Conservation (phyloP, 2,888 invertebrate genomes). For the Macaria notata region DNA sequence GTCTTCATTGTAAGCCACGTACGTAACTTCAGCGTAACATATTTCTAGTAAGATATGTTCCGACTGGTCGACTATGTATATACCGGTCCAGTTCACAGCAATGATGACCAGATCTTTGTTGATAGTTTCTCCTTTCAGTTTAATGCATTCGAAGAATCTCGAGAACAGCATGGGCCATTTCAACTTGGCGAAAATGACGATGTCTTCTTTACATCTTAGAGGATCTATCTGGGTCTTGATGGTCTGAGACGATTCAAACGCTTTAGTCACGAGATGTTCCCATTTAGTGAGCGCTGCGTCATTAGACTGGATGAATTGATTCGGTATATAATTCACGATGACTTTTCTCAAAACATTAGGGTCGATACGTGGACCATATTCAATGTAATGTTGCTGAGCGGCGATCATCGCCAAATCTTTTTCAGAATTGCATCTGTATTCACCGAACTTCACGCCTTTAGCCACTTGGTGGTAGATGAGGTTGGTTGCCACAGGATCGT, state of each 20-base stretch:
- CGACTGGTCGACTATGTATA: slow-evolving; percentile 95
- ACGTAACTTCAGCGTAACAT: slow-evolving; percentile 92
- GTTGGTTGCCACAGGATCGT: slow-evolving; percentile 91
- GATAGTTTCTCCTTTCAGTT: slow-evolving; percentile 86
- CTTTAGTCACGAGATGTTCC: slow-evolving; percentile 87
- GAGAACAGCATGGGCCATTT: slow-evolving; percentile 98
- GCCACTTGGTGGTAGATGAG: slow-evolving; percentile 95
- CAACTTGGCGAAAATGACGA: slow-evolving; percentile 94
- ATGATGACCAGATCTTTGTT: slow-evolving; percentile 90
- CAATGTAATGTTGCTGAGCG: slow-evolving; percentile 95
- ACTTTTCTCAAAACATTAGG: slow-evolving; percentile 86
- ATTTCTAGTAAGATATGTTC: slow-evolving; percentile 95
- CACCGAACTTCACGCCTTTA: slow-evolving; percentile 94
- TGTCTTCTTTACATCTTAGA: slow-evolving; percentile 91
- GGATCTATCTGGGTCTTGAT: slow-evolving; percentile 85
- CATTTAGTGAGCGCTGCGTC: slow-evolving; percentile 86
- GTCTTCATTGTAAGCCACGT: slow-evolving; percentile 84
- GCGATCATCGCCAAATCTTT: slow-evolving; percentile 94
- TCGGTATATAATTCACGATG: slow-evolving; percentile 91
- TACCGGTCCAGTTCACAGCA: slow-evolving; percentile 96
- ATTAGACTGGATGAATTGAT: slow-evolving; percentile 85
- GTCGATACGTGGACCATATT: slow-evolving; percentile 86
- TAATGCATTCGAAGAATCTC: slow-evolving; percentile 95
- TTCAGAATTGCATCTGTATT: slow-evolving; percentile 92
- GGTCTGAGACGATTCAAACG: slow-evolving; percentile 88